phyloP scores from a whole-genome alignment of 2,888 invertebrate genomes.

The Gandaritis pyraliata region DNA sequence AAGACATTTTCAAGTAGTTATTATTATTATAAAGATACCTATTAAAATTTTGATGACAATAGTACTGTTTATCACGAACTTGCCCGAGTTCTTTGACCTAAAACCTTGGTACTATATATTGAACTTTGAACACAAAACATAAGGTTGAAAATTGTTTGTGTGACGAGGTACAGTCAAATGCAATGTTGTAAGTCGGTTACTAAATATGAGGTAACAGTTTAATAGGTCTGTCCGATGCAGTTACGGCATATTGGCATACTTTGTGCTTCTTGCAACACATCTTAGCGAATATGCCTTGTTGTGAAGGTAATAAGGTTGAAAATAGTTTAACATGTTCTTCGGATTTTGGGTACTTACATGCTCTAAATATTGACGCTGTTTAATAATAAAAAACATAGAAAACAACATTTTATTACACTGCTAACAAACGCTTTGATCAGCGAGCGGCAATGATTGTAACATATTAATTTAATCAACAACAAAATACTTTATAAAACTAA shows the following conservation, averaged over 20 bases:
- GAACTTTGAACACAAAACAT: conserved; percentile 2
- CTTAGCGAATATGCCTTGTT: conserved; percentile 25
- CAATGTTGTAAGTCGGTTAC: conserved; percentile 57
- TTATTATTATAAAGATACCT: not conserved
- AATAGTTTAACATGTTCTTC: conserved; percentile 17
- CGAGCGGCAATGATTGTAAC: conserved; percentile 22
- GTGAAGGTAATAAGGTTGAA: conserved; percentile 22
- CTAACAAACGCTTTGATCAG: conserved; percentile 23
- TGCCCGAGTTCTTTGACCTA: conserved; percentile 52
- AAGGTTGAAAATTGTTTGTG: conserved; percentile 39
- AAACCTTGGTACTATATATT: conserved; percentile 27
- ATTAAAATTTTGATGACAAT: conserved; percentile 38
- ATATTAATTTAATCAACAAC: not conserved
- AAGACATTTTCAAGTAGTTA: too few relatives aligned
- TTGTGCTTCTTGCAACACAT: conserved; percentile 49
- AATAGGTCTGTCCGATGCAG: conserved; percentile 52
- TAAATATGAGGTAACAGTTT: conserved; percentile 57
- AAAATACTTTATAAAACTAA: not conserved
- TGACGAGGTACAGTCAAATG: conserved; percentile 34
- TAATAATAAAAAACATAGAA: not conserved
- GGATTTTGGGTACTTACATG: conserved; percentile 8
- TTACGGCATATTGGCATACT: conserved; percentile 62
- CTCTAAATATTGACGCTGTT: too few relatives aligned
- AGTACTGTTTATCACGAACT: conserved; percentile 30
- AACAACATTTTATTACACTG: conserved; percentile 26